These are phyloP conservation scores for Danio tinwini DNA, from an alignment of 2,797 vertebrate genomes.

Conservation along the genomic window DNA sequence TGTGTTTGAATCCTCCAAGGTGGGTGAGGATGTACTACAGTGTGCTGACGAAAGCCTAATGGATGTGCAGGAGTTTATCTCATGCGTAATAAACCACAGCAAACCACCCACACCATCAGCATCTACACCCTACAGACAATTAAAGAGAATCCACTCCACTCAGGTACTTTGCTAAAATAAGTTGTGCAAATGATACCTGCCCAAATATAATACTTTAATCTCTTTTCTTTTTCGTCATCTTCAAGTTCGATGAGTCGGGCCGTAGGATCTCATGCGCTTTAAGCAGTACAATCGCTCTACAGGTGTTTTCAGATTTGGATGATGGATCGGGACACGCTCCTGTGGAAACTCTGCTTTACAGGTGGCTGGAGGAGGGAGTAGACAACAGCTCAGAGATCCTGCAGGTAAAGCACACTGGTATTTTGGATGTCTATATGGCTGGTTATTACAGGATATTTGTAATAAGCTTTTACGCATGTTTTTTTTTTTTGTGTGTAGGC, in stretches of 20 bases:
- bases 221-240: constrained; percentile 2
- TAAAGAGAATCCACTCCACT: constrained; percentile 92
- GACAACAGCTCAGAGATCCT: constrained; percentile 92
- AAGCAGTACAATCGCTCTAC: constrained; percentile 82
- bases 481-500: constrained; percentile 79
- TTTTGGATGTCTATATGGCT: not conserved
- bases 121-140: constrained; percentile 92
- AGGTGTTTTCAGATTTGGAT: constrained; percentile 91
- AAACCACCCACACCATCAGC: constrained; percentile 85
- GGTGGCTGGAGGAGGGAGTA: constrained; percentile 93
- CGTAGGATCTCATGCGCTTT: constrained; percentile 83
- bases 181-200: not conserved
- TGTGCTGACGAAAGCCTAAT: constrained; percentile 81
- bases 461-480: constrained; percentile 11
- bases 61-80: constrained; percentile 89
- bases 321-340: constrained; percentile 88
- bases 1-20: constrained; percentile 69
- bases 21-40: constrained; percentile 80
- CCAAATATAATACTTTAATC: too few relatives aligned
- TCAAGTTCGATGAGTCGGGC: constrained; percentile 88
- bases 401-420: constrained; percentile 75
- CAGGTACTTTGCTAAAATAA: constrained; percentile 79
- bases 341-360: constrained; percentile 85
- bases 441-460: not conserved
- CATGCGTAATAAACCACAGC: constrained; percentile 79